Conservation (phyloP, 2,113 vertebrate genomes). For the Conger conger region DNA sequence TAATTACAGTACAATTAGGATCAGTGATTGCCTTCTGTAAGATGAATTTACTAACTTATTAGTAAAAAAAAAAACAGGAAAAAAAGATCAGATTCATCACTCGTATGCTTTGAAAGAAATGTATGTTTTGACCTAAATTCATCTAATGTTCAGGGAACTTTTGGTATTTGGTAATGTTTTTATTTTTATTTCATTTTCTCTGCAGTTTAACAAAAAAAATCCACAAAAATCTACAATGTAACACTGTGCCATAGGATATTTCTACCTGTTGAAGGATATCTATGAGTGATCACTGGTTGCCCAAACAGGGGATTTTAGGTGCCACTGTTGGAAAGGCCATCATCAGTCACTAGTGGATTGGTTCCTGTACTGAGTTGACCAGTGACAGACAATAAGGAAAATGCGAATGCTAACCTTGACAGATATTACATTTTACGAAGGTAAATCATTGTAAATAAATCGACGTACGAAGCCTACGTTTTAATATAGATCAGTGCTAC, state of each 20-base stretch:
- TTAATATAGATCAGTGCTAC: conserved; percentile 10
- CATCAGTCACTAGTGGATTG: not conserved
- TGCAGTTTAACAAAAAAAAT: not conserved
- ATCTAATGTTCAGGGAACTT: not conserved
- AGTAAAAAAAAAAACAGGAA: no score
- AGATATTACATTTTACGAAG: conserved; percentile 7
- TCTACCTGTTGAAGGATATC: not conserved
- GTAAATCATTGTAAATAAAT: conserved; percentile 12
- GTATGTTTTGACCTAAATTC: not conserved
- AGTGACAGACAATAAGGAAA: not conserved
- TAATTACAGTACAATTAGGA: not conserved
- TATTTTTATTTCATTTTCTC: not conserved
- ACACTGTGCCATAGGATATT: conserved; percentile 9
- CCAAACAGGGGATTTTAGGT: not conserved
- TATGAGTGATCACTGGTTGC: no score
- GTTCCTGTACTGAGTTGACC: not conserved
- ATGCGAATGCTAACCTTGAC: conserved; percentile 2
- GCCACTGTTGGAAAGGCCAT: no score
- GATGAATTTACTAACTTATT: no score
- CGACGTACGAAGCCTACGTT: conserved; percentile 16
- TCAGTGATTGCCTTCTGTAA: no score
- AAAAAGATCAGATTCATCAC: no score
- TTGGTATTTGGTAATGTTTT: not conserved
- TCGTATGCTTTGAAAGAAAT: not conserved
- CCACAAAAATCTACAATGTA: not conserved